Evolutionary conservation across 2,113 vertebrate genomes (phyloP).

Genomic region (Aegithalos caudatus): DNA sequence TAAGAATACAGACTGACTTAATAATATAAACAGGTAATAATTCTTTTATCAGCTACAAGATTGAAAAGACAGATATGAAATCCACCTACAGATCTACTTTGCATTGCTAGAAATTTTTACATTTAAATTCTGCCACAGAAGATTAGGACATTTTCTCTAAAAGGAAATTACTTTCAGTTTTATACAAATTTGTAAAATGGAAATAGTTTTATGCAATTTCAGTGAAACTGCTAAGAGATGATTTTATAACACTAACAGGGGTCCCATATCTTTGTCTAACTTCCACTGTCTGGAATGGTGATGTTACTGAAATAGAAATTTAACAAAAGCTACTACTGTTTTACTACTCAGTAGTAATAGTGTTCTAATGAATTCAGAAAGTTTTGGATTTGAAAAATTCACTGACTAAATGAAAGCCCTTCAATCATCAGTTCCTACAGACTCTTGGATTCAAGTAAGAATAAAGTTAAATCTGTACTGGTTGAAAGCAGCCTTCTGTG

Average conservation of each 20-base stretch:
- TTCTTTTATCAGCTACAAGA: not conserved
- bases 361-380: not conserved
- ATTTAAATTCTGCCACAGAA: constrained; percentile 10
- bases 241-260: not conserved
- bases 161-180: constrained; percentile 29
- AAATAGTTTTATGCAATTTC: not conserved
- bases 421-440: not conserved
- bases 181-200: constrained; percentile 12
- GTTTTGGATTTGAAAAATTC: not conserved
- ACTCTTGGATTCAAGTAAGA: not conserved
- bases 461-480: not conserved
- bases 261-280: not conserved
- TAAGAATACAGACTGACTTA: not conserved
- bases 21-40: not conserved
- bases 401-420: not conserved
- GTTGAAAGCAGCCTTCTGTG: not conserved
- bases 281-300: not conserved
- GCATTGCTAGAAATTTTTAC: not conserved
- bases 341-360: not conserved
- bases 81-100: constrained; percentile 13
- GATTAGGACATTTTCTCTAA: constrained; percentile 22
- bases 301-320: not conserved
- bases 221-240: not conserved
- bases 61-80: constrained; percentile 14
- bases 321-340: not conserved